Conservation (phyloP, 1,140 invertebrate genomes). For the Coptotermes formosanus region DNA sequence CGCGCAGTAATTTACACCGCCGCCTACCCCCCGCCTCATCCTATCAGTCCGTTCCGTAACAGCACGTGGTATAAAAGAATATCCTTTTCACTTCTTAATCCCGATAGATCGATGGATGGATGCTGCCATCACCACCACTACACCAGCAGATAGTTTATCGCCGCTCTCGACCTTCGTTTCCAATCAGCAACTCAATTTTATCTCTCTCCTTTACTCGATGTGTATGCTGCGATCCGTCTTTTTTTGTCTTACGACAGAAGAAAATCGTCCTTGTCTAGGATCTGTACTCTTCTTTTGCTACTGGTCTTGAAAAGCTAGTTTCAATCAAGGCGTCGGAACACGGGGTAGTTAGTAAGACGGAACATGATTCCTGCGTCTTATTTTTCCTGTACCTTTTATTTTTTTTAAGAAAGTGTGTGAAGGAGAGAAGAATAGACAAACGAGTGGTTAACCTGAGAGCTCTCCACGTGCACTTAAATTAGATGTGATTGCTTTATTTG, state of each 20-base stretch:
- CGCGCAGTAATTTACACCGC: not conserved
- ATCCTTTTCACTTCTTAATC: slow-evolving; percentile 1
- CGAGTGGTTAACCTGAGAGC: not conserved
- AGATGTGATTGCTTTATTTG: too few relatives aligned
- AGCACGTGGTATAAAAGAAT: not conserved
- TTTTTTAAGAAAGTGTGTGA: not conserved
- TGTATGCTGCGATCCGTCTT: not conserved
- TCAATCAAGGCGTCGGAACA: not conserved
- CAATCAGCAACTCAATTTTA: slow-evolving; percentile 19
- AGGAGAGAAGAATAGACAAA: not conserved
- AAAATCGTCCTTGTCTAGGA: not conserved
- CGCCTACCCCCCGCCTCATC: not conserved
- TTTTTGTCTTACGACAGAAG: not conserved
- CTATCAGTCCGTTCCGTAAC: not conserved
- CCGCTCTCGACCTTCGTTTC: not conserved
- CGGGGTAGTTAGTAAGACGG: not conserved
- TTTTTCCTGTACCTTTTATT: not conserved
- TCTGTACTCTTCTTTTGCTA: too few relatives aligned
- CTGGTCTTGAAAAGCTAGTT: not conserved
- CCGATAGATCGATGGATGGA: not conserved
- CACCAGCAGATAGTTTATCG: not conserved
- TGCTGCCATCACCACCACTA: too few relatives aligned
- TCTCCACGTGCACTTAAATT: not conserved
- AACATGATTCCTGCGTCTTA: not conserved
- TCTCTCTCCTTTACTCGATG: not conserved